phyloP scores from a whole-genome alignment of 2,113 vertebrate species.

The Trogon surrucura region DNA sequence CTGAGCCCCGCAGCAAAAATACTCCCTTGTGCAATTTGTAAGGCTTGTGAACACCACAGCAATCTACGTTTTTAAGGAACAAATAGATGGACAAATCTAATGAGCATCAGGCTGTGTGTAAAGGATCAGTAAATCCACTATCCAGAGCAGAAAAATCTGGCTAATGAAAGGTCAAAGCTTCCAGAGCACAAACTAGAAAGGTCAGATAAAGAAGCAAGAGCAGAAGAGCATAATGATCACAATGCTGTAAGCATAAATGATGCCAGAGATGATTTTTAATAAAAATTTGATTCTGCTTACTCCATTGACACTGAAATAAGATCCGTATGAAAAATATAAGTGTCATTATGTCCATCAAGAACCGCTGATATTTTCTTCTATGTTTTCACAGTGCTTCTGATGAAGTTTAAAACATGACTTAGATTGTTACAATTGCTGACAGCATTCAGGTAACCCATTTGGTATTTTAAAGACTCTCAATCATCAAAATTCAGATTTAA shows the following conservation, averaged over 20 bases:
- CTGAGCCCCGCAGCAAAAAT: not conserved
- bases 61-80: not conserved
- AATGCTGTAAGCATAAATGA: not conserved
- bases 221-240: not conserved
- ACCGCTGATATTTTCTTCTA: not conserved
- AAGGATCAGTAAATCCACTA: not conserved
- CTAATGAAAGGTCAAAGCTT: not conserved
- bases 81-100: not conserved
- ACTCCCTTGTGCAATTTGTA: not conserved
- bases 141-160: not conserved
- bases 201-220: not conserved
- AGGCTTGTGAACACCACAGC: not conserved
- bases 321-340: not conserved
- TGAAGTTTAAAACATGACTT: not conserved
- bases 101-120: not conserved
- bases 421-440: not conserved
- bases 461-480: not conserved
- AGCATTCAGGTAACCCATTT: not conserved
- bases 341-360: not conserved
- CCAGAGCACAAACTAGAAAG: not conserved
- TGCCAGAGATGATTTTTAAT: conserved; percentile 60
- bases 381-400: not conserved
- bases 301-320: not conserved
- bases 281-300: not conserved
- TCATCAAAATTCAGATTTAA: not conserved